These are phyloP conservation scores for Macaria liturata DNA, from an alignment of 2,888 invertebrate species.

Conservation along the genomic window DNA sequence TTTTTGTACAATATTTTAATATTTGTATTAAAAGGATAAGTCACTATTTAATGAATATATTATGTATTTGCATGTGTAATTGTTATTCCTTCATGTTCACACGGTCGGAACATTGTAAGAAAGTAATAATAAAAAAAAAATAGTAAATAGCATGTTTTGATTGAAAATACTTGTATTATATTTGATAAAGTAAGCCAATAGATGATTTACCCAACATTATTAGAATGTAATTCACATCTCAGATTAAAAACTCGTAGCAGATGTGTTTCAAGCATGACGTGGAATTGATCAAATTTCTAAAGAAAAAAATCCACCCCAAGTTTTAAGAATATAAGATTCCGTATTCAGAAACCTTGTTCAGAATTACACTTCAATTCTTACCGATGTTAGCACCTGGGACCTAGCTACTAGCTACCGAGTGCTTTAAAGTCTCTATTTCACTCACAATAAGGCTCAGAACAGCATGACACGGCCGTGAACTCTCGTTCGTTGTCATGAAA, in stretches of 20 bases:
- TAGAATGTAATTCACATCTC: constrained; percentile 5
- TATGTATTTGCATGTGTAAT: too few species aligned
- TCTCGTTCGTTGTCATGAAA: constrained; percentile 53
- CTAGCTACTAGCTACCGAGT: constrained; percentile 28
- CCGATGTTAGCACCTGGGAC: constrained; percentile 63
- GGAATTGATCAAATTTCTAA: constrained; percentile 28
- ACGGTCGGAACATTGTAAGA: too few species aligned
- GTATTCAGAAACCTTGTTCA: constrained; percentile 50
- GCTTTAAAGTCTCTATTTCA: constrained; percentile 30
- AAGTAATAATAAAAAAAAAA: too few species aligned
- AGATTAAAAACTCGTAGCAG: constrained; percentile 18
- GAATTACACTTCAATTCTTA: constrained; percentile 66
- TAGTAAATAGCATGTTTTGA: too few species aligned
- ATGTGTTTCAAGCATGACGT: constrained; percentile 26
- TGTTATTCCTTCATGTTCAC: too few species aligned
- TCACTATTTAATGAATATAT: too few species aligned
- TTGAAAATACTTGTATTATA: too few species aligned
- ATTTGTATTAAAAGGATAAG: too few species aligned
- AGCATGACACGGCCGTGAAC: constrained; percentile 35
- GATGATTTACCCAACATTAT: neutral
- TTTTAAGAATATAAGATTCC: constrained; percentile 45
- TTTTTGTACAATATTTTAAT: too few species aligned
- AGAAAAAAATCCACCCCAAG: constrained; percentile 39
- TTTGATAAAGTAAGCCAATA: too few species aligned
- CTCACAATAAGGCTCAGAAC: constrained; percentile 31